These are phyloP conservation scores for Galagoides demidoff DNA, from an alignment of 2,797 vertebrate species.

Conservation along the genomic window DNA sequence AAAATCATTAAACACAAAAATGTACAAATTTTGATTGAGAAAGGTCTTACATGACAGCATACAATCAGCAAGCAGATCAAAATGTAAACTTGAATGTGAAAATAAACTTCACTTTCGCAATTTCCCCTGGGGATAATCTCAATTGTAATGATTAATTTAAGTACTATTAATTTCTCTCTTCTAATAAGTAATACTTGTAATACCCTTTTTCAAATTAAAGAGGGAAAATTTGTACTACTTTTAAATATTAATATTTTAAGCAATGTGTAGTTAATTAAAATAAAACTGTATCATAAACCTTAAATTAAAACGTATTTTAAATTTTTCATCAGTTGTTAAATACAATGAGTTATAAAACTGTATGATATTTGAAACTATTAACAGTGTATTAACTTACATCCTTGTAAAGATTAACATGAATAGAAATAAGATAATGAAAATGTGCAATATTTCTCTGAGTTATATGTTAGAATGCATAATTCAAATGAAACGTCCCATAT, in stretches of 20 bases:
- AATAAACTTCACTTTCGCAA: not conserved
- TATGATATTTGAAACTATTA: not conserved
- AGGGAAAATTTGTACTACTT: not conserved
- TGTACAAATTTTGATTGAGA: not conserved
- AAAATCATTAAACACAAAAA: not conserved
- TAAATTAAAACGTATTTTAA: not conserved
- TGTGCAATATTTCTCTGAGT: not conserved
- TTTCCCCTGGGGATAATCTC: not conserved
- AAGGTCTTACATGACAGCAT: not conserved
- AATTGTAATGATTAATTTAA: not conserved
- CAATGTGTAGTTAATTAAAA: not conserved
- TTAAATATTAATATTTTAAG: not conserved
- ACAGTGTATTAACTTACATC: not conserved
- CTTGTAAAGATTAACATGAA: not conserved
- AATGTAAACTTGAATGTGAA: not conserved
- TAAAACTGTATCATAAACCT: not conserved
- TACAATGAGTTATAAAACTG: not conserved
- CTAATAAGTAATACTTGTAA: not conserved
- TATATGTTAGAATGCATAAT: not conserved
- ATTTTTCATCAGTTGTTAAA: not conserved
- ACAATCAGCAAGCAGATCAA: not conserved
- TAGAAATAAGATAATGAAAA: not conserved
- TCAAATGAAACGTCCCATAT: not conserved
- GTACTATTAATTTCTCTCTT: not conserved
- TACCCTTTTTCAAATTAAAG: not conserved